phyloP scores from a whole-genome alignment of 1,140 invertebrate genomes.

The Reticulitermes speratus region DNA sequence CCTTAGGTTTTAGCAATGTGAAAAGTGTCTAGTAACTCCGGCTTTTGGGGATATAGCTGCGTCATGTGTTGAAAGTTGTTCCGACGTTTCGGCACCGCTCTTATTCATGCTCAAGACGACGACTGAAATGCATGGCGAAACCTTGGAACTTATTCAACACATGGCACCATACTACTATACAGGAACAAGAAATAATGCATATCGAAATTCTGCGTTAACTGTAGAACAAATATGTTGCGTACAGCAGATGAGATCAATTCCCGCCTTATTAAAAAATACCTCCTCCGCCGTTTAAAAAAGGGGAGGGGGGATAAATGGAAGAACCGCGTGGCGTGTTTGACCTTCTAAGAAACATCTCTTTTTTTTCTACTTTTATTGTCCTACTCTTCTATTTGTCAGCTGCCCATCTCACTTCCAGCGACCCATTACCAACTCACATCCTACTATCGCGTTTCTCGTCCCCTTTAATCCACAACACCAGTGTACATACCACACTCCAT shows the following conservation, averaged over 20 bases:
- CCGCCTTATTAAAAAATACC: not conserved
- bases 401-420: not conserved
- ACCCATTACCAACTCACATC: not conserved
- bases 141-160: no score
- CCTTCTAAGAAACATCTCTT: not conserved
- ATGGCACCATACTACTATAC: no score
- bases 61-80: no score
- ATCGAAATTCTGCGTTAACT: no score
- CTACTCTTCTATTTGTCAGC: not conserved
- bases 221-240: not conserved
- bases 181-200: no score
- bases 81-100: no score
- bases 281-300: not conserved
- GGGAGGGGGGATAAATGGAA: no score
- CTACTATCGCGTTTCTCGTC: not conserved
- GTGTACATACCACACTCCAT: not conserved
- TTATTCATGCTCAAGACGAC: no score
- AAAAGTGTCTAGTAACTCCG: no score
- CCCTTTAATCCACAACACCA: not conserved
- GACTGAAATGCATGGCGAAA: no score
- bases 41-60: no score
- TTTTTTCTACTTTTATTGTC: not conserved
- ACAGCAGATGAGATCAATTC: not conserved
- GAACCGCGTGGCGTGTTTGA: not conserved
- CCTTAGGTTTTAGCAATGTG: no score